Conservation (phyloP, 2,113 vertebrate genomes). For the Dryoscopus gambensis region DNA sequence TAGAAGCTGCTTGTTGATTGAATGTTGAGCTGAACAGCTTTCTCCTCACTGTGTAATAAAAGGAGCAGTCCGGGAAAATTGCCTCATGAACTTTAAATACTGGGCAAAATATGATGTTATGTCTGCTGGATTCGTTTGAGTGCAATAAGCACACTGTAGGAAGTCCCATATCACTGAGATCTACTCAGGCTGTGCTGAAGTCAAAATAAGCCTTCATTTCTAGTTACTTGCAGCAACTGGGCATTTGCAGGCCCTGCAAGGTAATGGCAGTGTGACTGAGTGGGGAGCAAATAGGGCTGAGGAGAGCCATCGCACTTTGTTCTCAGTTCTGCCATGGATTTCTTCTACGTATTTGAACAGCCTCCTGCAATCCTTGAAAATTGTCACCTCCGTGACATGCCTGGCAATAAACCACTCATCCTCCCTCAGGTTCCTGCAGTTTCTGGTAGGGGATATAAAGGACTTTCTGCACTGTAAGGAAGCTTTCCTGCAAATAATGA, state of each 20-base stretch:
- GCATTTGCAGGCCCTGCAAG: neutral
- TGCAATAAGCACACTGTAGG: neutral
- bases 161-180: neutral
- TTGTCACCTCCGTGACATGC: neutral
- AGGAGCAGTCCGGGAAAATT: slow-evolving; percentile 4
- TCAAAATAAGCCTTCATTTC: neutral
- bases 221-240: neutral
- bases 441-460: neutral
- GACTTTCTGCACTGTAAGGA: neutral
- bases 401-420: neutral
- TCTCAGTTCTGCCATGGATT: neutral
- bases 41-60: neutral
- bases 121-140: slow-evolving; percentile 3
- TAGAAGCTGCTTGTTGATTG: neutral
- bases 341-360: neutral
- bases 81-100: slow-evolving; percentile 15
- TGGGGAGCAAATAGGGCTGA: neutral
- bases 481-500: neutral
- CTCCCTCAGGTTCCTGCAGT: neutral
- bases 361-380: neutral
- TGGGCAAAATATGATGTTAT: neutral
- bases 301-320: neutral
- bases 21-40: slow-evolving; percentile 11
- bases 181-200: neutral
- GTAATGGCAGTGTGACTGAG: neutral